These are phyloP conservation scores for Mythimna vitellina DNA, from an alignment of 2,888 invertebrate genomes.

Conservation along the genomic window DNA sequence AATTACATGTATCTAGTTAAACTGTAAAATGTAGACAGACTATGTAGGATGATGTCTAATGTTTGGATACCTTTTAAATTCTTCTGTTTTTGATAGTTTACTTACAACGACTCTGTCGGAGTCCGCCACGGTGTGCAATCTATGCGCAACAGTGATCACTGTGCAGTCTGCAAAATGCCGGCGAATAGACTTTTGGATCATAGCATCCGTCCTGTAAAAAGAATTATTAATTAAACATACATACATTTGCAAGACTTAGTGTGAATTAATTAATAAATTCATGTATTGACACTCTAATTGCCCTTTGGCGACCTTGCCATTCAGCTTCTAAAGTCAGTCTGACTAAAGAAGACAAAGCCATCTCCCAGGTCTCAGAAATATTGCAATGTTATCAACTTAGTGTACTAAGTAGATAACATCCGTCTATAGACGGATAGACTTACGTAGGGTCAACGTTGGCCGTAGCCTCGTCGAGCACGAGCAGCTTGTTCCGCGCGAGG, in stretches of 20 bases:
- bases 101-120: conserved; percentile 95
- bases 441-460: conserved; percentile 97
- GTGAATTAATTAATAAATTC: not conserved
- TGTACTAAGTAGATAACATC: too few species aligned
- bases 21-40: not conserved
- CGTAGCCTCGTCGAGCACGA: conserved; percentile 97
- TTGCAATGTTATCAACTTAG: too few species aligned
- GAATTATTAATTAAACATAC: conserved; percentile 5
- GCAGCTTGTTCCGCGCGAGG: conserved; percentile 94
- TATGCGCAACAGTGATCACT: conserved; percentile 97
- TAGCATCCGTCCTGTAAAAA: conserved; percentile 92
- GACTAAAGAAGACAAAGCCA: not conserved
- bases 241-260: not conserved
- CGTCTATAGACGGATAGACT: conserved; percentile 9
- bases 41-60: not conserved
- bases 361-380: not conserved
- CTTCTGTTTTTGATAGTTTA: conserved; percentile 33
- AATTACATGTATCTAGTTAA: not conserved
- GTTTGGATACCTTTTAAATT: not conserved
- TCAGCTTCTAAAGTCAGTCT: too few species aligned
- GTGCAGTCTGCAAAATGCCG: conserved; percentile 95
- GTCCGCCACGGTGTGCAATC: conserved; percentile 97
- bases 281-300: too few species aligned
- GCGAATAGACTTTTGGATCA: conserved; percentile 96
- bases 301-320: not conserved